phyloP scores from a whole-genome alignment of 2,888 invertebrate genomes.

The Lasioglossum zephyrum region DNA sequence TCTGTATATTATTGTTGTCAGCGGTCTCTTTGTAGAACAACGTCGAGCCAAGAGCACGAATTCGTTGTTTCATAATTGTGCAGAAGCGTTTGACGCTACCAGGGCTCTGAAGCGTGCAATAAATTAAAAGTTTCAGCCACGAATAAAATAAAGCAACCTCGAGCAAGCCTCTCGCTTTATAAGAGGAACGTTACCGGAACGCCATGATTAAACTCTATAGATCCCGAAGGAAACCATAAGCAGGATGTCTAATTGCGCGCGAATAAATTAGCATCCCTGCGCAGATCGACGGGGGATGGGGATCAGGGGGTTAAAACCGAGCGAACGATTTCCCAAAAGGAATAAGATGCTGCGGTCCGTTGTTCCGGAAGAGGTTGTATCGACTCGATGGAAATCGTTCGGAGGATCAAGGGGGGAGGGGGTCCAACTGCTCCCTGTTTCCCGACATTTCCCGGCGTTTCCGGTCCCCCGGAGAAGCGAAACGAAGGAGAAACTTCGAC shows the following conservation, averaged over 20 bases:
- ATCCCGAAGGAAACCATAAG: background rate
- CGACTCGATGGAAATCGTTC: background rate
- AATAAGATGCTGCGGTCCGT: background rate
- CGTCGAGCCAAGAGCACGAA: background rate
- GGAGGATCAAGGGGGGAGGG: too few relatives aligned
- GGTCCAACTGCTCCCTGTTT: background rate
- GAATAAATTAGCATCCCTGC: background rate
- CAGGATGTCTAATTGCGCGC: background rate
- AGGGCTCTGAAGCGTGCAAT: too few relatives aligned
- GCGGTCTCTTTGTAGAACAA: background rate
- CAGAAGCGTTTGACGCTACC: too few relatives aligned
- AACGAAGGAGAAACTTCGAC: constrained; percentile 8
- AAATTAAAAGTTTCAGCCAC: background rate
- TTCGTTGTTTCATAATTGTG: too few relatives aligned
- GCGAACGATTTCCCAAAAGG: background rate
- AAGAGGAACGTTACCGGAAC: background rate
- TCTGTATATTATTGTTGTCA: background rate
- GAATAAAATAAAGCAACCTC: too few relatives aligned
- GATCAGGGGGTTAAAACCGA: background rate
- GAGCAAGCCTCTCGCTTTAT: too few relatives aligned
- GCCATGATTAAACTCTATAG: background rate
- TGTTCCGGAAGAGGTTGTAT: constrained; percentile 13
- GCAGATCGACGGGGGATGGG: background rate
- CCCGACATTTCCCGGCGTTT: constrained; percentile 9
- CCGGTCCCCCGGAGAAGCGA: constrained; percentile 14